phyloP scores from a whole-genome alignment of 2,797 vertebrate species.

The Tympanoctomys barrerae region DNA sequence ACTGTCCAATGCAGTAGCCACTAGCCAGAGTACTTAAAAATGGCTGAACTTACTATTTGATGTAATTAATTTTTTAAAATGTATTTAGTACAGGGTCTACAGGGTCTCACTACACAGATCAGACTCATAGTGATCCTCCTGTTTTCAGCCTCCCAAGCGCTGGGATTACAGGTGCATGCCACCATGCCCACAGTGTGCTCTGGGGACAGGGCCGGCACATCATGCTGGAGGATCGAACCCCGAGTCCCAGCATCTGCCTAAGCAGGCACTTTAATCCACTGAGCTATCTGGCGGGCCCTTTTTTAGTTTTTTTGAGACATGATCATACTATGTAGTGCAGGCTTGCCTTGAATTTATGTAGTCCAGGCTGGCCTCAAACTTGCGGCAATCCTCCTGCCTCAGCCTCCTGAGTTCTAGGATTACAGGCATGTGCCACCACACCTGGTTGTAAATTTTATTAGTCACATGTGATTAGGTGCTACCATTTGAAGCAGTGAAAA shows the following conservation, averaged over 20 bases:
- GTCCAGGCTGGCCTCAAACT: background rate
- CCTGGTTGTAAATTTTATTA: background rate
- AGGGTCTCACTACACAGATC: too few species aligned
- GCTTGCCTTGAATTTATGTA: background rate
- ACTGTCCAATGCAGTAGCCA: background rate
- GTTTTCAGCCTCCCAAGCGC: too few species aligned
- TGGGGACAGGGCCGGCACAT: too few species aligned
- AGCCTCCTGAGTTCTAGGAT: background rate
- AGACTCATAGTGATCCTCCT: too few species aligned
- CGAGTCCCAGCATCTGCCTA: too few species aligned
- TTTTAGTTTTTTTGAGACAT: background rate
- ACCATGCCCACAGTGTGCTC: too few species aligned
- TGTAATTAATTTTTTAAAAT: background rate
- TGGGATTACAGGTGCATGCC: too few species aligned
- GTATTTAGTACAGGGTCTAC: too few species aligned
- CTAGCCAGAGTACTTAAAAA: background rate
- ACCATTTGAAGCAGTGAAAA: background rate
- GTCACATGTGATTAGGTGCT: background rate
- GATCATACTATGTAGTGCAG: background rate
- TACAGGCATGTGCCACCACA: background rate
- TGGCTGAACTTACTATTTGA: conserved; percentile 3
- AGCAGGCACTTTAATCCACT: too few species aligned
- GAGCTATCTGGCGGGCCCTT: background rate
- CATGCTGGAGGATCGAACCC: too few species aligned
- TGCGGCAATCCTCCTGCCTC: background rate